phyloP scores from a whole-genome alignment of 2,888 invertebrate species.

The Dicranocentrus wangi region DNA sequence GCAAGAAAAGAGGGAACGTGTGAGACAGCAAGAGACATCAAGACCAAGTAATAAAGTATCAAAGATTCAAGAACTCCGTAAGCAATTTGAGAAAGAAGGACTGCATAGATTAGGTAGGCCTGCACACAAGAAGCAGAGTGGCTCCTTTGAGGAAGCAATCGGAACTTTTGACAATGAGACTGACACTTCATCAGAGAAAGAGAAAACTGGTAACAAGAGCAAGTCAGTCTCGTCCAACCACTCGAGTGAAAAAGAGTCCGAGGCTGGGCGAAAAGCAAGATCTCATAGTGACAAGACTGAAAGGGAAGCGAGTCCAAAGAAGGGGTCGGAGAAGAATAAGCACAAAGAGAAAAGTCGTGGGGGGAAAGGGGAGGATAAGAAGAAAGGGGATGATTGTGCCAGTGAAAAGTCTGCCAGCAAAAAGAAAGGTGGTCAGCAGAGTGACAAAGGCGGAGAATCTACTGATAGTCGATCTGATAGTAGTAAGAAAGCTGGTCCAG shows the following conservation, averaged over 20 bases:
- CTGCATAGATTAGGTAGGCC: constrained; percentile 59
- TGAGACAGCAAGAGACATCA: constrained; percentile 19
- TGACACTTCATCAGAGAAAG: constrained; percentile 14
- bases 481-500: constrained; percentile 10
- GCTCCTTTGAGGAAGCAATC: constrained; percentile 65
- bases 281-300: constrained; percentile 58
- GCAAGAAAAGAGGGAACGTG: constrained; percentile 34
- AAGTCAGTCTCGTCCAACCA: constrained; percentile 12
- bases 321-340: constrained; percentile 17
- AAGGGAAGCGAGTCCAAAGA: constrained; percentile 34
- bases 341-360: constrained; percentile 30
- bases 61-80: constrained; percentile 60
- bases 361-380: constrained; percentile 17
- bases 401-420: constrained; percentile 19
- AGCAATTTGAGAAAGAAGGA: constrained; percentile 64
- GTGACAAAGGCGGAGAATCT: not conserved
- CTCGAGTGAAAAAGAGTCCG: constrained; percentile 42
- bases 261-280: constrained; percentile 22
- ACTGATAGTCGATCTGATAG: not conserved
- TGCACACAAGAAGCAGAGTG: constrained; percentile 39
- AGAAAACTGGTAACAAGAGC: constrained; percentile 11
- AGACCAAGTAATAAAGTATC: constrained; percentile 14
- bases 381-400: constrained; percentile 14
- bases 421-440: not conserved
- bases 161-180: constrained; percentile 17